Evolutionary conservation across 35 echinoderm and acorn worm species (phyloP).

Genomic region (Chiridota heheva): DNA sequence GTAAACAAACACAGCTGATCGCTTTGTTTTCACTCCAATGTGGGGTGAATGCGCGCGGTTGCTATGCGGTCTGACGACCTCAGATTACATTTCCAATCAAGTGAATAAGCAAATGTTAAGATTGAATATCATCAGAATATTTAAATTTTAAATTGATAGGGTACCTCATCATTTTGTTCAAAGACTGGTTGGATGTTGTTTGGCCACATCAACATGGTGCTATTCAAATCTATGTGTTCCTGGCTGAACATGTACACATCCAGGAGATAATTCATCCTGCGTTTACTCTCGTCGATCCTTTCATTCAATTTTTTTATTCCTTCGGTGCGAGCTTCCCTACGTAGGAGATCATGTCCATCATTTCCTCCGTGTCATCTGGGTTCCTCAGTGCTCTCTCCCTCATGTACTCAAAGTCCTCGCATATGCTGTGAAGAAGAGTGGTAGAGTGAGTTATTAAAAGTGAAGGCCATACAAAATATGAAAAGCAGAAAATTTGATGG

Average conservation of each 20-base stretch:
- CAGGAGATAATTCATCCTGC: slow-evolving; percentile 83
- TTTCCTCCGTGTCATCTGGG: slow-evolving; percentile 83
- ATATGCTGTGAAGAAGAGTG: slow-evolving; percentile 62
- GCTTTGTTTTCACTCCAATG: too few relatives aligned
- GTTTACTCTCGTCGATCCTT: slow-evolving; percentile 68
- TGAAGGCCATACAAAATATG: background rate
- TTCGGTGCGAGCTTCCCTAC: slow-evolving; percentile 88
- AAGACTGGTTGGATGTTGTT: slow-evolving; percentile 83
- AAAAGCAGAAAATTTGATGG: background rate
- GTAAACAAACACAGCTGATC: too few relatives aligned
- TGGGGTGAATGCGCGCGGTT: too few relatives aligned
- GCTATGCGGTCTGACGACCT: too few relatives aligned
- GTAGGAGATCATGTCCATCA: slow-evolving; percentile 95
- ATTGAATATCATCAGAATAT: too few relatives aligned
- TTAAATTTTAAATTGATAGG: too few relatives aligned
- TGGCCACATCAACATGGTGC: slow-evolving; percentile 83
- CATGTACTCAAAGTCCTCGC: slow-evolving; percentile 96
- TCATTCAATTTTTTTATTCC: slow-evolving; percentile 79
- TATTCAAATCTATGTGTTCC: slow-evolving; percentile 91
- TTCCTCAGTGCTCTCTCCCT: slow-evolving; percentile 83
- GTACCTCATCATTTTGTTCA: slow-evolving; percentile 98
- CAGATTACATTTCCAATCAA: too few relatives aligned
- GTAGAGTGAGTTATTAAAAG: background rate
- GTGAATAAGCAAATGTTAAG: too few relatives aligned
- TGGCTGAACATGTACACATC: slow-evolving; percentile 92